Base-by-base conservation (phyloP, 2,113 vertebrate genomes). In the Himantopus leucocephalus region DNA sequence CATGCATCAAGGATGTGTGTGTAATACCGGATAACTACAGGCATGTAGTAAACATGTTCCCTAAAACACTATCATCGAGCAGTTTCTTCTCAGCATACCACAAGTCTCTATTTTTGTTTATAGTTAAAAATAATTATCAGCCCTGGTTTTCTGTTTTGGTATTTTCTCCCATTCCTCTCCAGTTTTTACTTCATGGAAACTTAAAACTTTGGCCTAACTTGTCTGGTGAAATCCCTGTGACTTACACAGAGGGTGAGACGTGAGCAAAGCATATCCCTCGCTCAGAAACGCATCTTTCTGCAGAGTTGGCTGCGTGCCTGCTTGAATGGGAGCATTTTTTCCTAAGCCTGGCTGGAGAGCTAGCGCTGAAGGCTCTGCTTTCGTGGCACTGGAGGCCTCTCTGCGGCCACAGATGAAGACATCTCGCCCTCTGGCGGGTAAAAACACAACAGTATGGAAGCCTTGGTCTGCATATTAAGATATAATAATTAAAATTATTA, bases 391-490 rank as follows among this genome's bases (percentile, higher is more conserved):
- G 41, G 26, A 47, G 18, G 63, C 63, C 26, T 58, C 50, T 37
- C 29, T 10, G 75, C 2, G 1, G 50, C 64, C 37, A 37, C 23
- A 7, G 39, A 78, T 43, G 89, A 94, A 76, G 74, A 29, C 55
- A 94, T 63, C 63, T 91, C 94, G 97, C 97, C 97, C 96, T 90
- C 97, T 97, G 91, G 39, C 91, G 97, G 97, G 47, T 59, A 22
- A 89, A 89, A 64, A 3, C 60, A 30, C 13, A 39, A 50, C 27
- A 3, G 19, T 66, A 35, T 9, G 5, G 55, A 59, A 86, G n/a
- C 58, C 58, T 73, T 24, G 45, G 14, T 39, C 35, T 34, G 30
- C 2, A 1, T 12, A 11, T 47, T 50, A 37, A 39, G 6, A 55
- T 75, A 50, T 15, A n/a, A 9, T 12, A 27, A 50, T 45, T 50